Percentiles rank a stretch among this genome's conserved stretches.
Conservation (phyloP, 2,113 vertebrate species). For the Podarcis cretensis region DNA sequence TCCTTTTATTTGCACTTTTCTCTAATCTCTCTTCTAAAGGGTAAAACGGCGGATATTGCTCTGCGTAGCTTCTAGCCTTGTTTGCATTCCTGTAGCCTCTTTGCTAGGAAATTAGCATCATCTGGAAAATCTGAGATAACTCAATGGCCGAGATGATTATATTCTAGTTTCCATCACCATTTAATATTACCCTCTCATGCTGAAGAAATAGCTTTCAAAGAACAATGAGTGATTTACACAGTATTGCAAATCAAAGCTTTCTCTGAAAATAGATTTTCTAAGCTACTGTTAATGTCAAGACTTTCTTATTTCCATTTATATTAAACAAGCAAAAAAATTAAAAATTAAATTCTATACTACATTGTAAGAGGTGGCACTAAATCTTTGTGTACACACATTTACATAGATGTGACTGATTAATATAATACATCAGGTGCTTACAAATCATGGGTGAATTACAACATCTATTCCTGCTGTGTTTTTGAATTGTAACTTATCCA, state of each 20-base stretch:
- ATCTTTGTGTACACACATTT: not conserved
- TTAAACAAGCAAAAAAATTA: conserved; percentile 2
- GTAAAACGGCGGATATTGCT: not conserved
- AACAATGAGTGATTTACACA: conserved; percentile 12
- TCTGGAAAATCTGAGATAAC: conserved; percentile 4
- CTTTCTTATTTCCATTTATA: conserved; percentile 27
- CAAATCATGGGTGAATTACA: not conserved
- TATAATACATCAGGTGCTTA: not conserved
- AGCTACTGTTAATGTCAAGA: conserved; percentile 16
- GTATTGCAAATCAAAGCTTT: conserved; percentile 9
- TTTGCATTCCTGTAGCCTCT: not conserved
- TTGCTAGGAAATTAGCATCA: conserved; percentile 8
- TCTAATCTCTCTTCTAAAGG: not conserved
- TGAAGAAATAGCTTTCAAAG: conserved; percentile 8
- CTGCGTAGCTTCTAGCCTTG: not conserved
- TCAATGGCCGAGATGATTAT: conserved; percentile 5
- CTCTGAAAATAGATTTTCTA: conserved; percentile 16
- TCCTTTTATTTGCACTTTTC: not conserved
- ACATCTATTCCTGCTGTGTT: not conserved
- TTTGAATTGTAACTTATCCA: not conserved
- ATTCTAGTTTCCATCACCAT: not conserved
- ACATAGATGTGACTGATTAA: conserved; percentile 14
- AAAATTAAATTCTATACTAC: not conserved
- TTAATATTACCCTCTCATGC: conserved; percentile 6
- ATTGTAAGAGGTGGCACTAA: not conserved